Percentiles rank a stretch among this genome's conserved stretches.
These are phyloP conservation scores for Platichthys stellatus DNA, from an alignment of 2,113 vertebrate genomes.

Conservation along the genomic window DNA sequence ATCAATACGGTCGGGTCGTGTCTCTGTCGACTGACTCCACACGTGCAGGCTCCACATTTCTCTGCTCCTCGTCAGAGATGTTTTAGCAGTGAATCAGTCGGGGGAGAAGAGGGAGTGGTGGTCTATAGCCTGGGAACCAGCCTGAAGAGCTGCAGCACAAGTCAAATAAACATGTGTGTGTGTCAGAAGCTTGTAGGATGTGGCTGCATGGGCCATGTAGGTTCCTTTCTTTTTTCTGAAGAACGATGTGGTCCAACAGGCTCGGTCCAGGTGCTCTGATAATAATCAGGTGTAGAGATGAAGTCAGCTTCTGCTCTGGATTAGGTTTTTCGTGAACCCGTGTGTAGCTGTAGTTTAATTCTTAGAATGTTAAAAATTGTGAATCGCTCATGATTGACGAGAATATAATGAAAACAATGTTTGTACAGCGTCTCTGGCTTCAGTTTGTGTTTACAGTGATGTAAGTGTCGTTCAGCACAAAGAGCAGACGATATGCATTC, in stretches of 20 bases:
- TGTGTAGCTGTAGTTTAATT: neutral
- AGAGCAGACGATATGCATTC: constrained; percentile 37
- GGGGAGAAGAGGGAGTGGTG: neutral
- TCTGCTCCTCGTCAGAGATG: neutral
- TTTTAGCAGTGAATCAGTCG: neutral
- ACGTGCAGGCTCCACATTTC: neutral
- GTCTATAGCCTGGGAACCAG: neutral
- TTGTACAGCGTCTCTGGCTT: neutral
- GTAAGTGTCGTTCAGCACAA: constrained; percentile 41
- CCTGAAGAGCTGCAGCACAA: neutral
- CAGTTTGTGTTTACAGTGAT: constrained; percentile 10
- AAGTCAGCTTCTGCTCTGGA: neutral
- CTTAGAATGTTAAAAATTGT: neutral
- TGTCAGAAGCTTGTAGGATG: neutral
- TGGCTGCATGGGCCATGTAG: neutral
- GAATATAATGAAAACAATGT: constrained; percentile 26
- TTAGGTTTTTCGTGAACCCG: neutral
- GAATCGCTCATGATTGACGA: neutral
- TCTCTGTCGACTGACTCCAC: neutral
- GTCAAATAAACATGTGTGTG: too few species aligned
- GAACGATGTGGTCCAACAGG: neutral
- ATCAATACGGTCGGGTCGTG: too few species aligned
- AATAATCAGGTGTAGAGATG: neutral
- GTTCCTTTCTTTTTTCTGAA: neutral
- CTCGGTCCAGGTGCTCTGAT: neutral